Base-by-base conservation (phyloP, 2,888 invertebrate genomes). In the Eristalis tenax region DNA sequence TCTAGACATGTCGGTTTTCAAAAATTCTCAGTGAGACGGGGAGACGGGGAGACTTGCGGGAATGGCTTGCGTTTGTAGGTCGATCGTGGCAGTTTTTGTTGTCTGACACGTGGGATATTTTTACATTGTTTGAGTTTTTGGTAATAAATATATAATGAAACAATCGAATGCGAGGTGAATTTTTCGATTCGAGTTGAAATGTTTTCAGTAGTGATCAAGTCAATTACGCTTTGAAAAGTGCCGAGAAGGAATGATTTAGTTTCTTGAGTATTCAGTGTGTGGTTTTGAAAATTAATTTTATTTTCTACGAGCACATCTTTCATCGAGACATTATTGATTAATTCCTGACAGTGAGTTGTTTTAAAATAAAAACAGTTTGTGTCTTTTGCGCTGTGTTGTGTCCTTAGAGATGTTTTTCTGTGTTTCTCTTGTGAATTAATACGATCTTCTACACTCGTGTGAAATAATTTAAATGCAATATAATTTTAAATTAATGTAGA, bases 61-160 rank as follows among this genome's bases (percentile, higher is more conserved):
- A 57, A 2, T 43, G 23, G 32, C 38, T 23, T 40, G 32, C 35
- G 63, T 70, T 78, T 65, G 57, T 78, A 56, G 57, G 50, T 80
- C 26, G 22, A 59, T 74, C 57, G 65, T 78, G 74, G 28, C 80
- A 35, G 15, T 64, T 43, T 35, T 35, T 43, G 43, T 43, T 70
- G 59, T 65, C 13, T 76, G 81, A 28, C 85, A 85, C 81, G 81
- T 85, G 77, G 73, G 56, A n/a, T 57, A 40, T 35, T 56, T 61
- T 74, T 65, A 59, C 23, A 59, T 43, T 83, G 26, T 26, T 43
- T 56, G 3, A 11, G 22, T 40, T 75, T 66, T 78, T 71, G 43
- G 61, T 56, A 66, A 68, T 13, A 66, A 78, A 70, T 63, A 63
- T n/a, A 32, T 63, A 18, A 50, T 13, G 10, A 66, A 71, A 61